Evolutionary conservation across 2,888 invertebrate genomes (phyloP).

Genomic region (Odontothrips loti): DNA sequence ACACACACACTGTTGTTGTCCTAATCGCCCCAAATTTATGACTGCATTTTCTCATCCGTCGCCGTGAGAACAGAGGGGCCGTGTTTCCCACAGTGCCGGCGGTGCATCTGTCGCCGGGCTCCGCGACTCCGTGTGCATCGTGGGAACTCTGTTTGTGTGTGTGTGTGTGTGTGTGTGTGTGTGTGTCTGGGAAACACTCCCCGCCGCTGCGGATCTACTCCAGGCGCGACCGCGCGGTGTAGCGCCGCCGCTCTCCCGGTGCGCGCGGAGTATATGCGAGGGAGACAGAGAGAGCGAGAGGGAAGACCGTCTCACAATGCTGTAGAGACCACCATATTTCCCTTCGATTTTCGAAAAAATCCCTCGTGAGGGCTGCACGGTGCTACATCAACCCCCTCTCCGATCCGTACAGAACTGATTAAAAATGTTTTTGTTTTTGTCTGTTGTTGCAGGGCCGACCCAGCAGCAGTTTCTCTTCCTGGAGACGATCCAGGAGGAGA

Average conservation of each 20-base stretch:
- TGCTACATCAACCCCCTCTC: no score
- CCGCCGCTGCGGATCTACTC: neutral
- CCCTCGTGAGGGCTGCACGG: no score
- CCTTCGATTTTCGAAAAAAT: no score
- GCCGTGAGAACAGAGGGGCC: neutral
- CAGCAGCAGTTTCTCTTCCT: slow-evolving; percentile 63
- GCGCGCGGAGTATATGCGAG: no score
- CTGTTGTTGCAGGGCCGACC: slow-evolving; percentile 22
- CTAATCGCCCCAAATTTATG: neutral
- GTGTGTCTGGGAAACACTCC: neutral
- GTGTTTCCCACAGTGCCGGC: neutral
- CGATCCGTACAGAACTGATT: no score
- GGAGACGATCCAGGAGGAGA: slow-evolving; percentile 85
- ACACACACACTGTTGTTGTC: neutral
- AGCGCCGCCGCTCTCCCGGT: neutral
- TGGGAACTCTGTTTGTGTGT: no score
- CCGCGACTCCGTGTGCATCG: neutral
- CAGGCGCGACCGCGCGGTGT: neutral
- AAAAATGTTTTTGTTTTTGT: no score
- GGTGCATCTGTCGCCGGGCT: neutral
- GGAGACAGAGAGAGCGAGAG: no score
- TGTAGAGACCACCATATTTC: no score
- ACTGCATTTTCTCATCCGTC: neutral
- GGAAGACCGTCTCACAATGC: no score
- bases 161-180: neutral